phyloP scores from a whole-genome alignment of 2,797 vertebrate species.

The Urosaurus nigricauda region DNA sequence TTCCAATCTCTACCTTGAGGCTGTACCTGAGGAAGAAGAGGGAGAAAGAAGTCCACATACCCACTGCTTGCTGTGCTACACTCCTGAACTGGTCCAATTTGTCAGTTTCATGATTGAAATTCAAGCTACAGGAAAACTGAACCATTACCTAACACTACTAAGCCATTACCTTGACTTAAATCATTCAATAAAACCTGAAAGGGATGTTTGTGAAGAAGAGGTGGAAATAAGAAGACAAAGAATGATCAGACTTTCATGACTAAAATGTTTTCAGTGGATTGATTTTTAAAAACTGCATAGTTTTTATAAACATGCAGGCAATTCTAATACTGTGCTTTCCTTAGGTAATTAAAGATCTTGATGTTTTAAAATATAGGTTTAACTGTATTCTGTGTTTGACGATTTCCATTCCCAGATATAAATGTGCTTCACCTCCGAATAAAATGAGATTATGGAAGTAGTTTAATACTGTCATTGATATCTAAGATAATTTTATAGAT shows the following conservation, averaged over 20 bases:
- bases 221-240: neutral
- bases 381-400: neutral
- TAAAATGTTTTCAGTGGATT: neutral
- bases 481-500: neutral
- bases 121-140: neutral
- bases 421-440: neutral
- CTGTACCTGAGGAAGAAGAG: neutral
- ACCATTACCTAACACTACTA: neutral
- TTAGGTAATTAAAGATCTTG: neutral
- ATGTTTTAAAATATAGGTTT: neutral
- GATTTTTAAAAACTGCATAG: neutral
- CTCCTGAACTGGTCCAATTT: neutral
- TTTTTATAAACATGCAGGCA: neutral
- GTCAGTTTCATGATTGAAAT: neutral
- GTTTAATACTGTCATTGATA: neutral
- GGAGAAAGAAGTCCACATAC: neutral
- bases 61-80: neutral
- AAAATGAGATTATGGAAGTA: neutral
- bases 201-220: neutral
- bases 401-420: neutral
- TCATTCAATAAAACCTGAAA: neutral
- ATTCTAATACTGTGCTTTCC: neutral
- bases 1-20: neutral
- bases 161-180: neutral
- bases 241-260: neutral